Conservation (phyloP, 1,140 invertebrate genomes). For the Drosophila truncata region DNA sequence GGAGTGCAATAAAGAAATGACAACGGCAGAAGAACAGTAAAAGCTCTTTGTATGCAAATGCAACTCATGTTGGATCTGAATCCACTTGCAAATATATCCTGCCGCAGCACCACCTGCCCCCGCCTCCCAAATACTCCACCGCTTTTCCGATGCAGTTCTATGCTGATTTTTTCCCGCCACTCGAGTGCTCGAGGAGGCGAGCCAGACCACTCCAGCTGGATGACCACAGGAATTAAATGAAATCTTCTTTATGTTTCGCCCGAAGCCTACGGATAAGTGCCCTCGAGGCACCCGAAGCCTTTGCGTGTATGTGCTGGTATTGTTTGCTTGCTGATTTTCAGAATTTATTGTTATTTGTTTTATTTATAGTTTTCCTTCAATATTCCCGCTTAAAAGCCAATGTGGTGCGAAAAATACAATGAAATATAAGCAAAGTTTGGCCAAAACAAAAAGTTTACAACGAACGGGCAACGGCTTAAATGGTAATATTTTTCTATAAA, state of each 20-base stretch:
- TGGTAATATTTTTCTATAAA: neutral
- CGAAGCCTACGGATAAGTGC: constrained; percentile 45
- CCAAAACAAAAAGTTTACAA: constrained; percentile 60
- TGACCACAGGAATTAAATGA: constrained; percentile 81
- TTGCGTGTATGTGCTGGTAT: constrained; percentile 23
- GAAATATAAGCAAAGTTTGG: constrained; percentile 72
- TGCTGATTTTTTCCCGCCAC: constrained; percentile 52
- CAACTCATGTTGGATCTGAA: constrained; percentile 58
- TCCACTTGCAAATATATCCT: constrained; percentile 55
- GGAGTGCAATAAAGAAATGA: constrained; percentile 54
- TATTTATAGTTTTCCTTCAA: constrained; percentile 52
- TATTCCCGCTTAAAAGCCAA: constrained; percentile 60
- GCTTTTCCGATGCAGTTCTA: constrained; percentile 30
- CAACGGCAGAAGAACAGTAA: constrained; percentile 62
- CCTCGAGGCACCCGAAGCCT: constrained; percentile 36
- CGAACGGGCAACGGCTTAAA: constrained; percentile 13
- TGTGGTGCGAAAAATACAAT: constrained; percentile 67
- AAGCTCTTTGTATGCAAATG: constrained; percentile 73
- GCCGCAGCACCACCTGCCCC: constrained; percentile 14
- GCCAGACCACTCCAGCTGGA: constrained; percentile 74
- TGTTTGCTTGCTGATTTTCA: constrained; percentile 36
- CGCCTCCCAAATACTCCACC: constrained; percentile 3
- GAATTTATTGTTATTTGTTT: constrained; percentile 48
- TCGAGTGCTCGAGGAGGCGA: constrained; percentile 63
- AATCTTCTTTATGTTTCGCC: constrained; percentile 57